Percentiles rank a stretch among this genome's conserved stretches.
Conservation (phyloP, 92 coral and sea anemone species). For the Epizoanthus rinbou region DNA sequence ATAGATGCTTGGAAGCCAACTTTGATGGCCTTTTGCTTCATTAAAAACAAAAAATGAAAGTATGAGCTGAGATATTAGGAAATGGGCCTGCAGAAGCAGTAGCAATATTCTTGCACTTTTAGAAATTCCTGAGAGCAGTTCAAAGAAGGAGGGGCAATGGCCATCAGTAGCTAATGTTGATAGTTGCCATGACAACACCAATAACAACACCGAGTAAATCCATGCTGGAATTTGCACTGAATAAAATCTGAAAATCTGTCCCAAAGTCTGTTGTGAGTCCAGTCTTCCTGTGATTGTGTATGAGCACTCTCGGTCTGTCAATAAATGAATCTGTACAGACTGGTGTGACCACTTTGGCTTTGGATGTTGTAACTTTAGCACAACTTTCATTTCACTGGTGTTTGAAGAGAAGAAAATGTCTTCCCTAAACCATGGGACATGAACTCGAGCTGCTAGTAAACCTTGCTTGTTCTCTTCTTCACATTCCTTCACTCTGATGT, state of each 20-base stretch:
- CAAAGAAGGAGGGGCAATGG: constrained; percentile 77
- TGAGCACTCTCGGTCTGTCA: constrained; percentile 86
- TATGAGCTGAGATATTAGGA: constrained; percentile 75
- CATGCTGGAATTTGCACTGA: constrained; percentile 80
- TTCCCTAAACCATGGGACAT: constrained; percentile 94
- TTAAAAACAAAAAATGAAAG: constrained; percentile 72
- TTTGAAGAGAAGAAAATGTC: constrained; percentile 67
- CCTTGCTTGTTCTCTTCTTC: constrained; percentile 46
- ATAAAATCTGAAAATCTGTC: constrained; percentile 83
- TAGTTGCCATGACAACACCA: constrained; percentile 87
- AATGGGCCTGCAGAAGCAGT: constrained; percentile 78
- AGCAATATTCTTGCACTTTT: constrained; percentile 77
- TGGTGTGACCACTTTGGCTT: constrained; percentile 73
- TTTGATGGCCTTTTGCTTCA: constrained; percentile 73
- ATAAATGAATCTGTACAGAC: constrained; percentile 78
- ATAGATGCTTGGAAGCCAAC: constrained; percentile 77
- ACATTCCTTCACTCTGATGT: constrained; percentile 68
- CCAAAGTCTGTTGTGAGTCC: constrained; percentile 77
- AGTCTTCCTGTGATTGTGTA: constrained; percentile 65
- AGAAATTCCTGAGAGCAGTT: constrained; percentile 59
- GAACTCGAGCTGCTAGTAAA: constrained; percentile 69
- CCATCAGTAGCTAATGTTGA: constrained; percentile 62
- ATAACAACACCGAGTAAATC: constrained; percentile 76
- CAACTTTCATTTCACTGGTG: constrained; percentile 58
- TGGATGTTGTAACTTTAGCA: constrained; percentile 78